Percentiles rank a stretch among this genome's conserved stretches.
phyloP scores from a whole-genome alignment of 2,888 invertebrate species.

The Automeris io region DNA sequence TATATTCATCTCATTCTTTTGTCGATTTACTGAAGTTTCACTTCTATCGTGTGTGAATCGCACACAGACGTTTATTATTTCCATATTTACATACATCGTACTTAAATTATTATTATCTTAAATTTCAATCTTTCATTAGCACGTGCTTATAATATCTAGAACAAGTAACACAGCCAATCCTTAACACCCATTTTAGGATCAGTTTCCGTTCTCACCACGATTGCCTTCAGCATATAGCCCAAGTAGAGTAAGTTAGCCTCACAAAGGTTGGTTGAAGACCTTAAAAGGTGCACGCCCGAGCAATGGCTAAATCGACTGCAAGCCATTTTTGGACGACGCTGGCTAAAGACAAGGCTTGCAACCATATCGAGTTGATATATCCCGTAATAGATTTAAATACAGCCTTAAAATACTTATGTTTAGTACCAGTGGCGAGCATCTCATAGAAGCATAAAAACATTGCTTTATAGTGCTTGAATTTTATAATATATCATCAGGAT shows the following conservation, averaged over 20 bases:
- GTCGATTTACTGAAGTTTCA: too few species aligned
- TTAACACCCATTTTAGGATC: conserved; percentile 1
- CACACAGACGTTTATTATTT: too few species aligned
- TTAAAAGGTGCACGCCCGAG: conserved; percentile 52
- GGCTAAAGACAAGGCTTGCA: conserved; percentile 15
- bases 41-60: too few species aligned
- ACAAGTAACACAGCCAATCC: conserved; percentile 3
- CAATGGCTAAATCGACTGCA: conserved; percentile 38
- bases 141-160: too few species aligned
- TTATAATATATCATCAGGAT: too few species aligned
- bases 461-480: too few species aligned
- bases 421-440: too few species aligned
- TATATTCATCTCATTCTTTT: too few species aligned
- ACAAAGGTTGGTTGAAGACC: conserved; percentile 55
- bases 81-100: too few species aligned
- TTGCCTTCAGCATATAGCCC: conserved; percentile 29
- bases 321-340: conserved; percentile 55
- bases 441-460: too few species aligned
- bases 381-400: conserved; percentile 24
- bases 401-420: conserved; percentile 8
- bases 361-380: conserved; percentile 29
- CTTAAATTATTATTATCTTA: too few species aligned
- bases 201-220: conserved; percentile 35
- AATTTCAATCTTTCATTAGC: too few species aligned
- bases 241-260: conserved; percentile 38